phyloP scores from a whole-genome alignment of 2,888 invertebrate species.

The Thereva unica region DNA sequence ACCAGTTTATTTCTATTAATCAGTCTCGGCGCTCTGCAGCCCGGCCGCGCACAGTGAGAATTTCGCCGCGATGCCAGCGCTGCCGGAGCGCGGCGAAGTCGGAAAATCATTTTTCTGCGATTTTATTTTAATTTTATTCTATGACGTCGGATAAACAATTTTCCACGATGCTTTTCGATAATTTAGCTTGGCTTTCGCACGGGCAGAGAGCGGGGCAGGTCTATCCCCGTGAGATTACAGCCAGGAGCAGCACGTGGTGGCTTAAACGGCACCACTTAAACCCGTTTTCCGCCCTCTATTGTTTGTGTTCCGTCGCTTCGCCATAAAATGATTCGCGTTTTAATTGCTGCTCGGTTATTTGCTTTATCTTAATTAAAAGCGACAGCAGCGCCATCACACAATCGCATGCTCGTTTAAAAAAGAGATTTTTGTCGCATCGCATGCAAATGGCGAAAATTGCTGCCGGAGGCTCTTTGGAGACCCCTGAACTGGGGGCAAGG shows the following conservation, averaged over 20 bases:
- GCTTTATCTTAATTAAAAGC: constrained; percentile 42
- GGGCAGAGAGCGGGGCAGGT: too few species aligned
- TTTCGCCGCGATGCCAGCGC: too few species aligned
- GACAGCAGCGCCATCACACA: constrained; percentile 39
- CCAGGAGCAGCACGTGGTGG: background rate
- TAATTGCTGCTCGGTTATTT: constrained; percentile 35
- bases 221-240: constrained; percentile 15
- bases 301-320: constrained; percentile 24
- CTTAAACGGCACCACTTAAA: constrained; percentile 2
- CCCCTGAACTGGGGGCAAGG: too few species aligned
- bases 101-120: too few species aligned
- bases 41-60: too few species aligned
- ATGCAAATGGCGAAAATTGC: constrained; percentile 18
- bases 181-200: too few species aligned
- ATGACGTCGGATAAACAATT: too few species aligned
- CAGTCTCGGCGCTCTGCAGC: too few species aligned
- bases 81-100: too few species aligned
- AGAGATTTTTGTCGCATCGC: constrained; percentile 28
- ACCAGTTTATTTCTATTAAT: background rate
- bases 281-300: background rate
- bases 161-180: too few species aligned
- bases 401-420: constrained; percentile 29
- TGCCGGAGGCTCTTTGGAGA: too few species aligned
- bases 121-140: too few species aligned
- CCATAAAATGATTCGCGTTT: constrained; percentile 37